Percentiles rank a stretch among this genome's conserved stretches.
Conservation (phyloP, 2,113 vertebrate genomes). For the Galbula dea region DNA sequence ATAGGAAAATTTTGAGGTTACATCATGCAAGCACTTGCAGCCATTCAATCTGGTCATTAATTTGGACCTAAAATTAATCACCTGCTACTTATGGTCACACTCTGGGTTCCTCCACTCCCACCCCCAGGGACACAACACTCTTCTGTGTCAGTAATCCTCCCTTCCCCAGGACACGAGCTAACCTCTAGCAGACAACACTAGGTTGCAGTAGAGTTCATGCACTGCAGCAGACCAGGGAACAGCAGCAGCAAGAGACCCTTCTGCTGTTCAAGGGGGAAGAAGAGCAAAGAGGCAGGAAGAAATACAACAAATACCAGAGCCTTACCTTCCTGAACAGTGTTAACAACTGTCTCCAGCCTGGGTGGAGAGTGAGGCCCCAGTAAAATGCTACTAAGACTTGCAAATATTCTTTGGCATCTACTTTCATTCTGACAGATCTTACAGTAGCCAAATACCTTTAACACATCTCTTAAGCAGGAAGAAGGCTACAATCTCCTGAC, state of each 20-base stretch:
- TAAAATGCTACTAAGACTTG: neutral
- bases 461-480: neutral
- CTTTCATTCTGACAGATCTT: neutral
- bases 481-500: neutral
- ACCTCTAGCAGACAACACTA: neutral
- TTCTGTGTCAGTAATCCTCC: neutral
- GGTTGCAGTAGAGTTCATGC: neutral
- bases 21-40: neutral
- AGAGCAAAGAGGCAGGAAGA: neutral
- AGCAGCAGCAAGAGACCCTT: neutral
- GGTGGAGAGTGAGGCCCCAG: neutral
- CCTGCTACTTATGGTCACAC: neutral
- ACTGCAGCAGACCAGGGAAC: neutral
- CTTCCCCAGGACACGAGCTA: neutral
- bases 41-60: neutral
- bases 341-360: neutral
- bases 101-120: neutral
- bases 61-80: neutral
- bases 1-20: neutral
- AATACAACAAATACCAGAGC: neutral
- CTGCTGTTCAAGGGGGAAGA: neutral
- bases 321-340: neutral
- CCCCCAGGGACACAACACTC: neutral
- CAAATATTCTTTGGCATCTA: neutral
- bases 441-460: neutral